Percentiles rank a stretch among this genome's conserved stretches.
These are phyloP conservation scores for Brachionus paranguensis DNA, from an alignment of 1,140 invertebrate genomes.

Conservation along the genomic window DNA sequence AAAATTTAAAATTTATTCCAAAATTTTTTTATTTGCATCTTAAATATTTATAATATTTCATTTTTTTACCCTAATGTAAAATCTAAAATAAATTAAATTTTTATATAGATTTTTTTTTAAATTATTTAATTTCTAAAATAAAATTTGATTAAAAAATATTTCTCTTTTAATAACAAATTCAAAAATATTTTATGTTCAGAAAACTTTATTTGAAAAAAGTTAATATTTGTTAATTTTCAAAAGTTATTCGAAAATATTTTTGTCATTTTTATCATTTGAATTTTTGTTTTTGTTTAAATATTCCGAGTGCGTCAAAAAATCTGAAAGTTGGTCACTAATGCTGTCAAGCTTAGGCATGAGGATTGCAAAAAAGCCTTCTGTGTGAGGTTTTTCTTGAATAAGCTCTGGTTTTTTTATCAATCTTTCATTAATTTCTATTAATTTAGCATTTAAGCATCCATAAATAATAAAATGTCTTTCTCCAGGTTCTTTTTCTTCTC, in stretches of 20 bases:
- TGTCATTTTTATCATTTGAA: background rate
- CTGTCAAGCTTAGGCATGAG: constrained; percentile 29
- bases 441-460: constrained; percentile 19
- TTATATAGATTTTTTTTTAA: too few relatives aligned
- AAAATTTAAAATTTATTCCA: too few relatives aligned
- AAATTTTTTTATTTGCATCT: too few relatives aligned
- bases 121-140: too few relatives aligned
- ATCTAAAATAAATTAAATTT: too few relatives aligned
- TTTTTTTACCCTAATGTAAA: too few relatives aligned
- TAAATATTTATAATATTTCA: too few relatives aligned
- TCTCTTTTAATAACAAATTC: too few relatives aligned
- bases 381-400: constrained; percentile 17
- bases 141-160: too few relatives aligned
- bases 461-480: constrained; percentile 25
- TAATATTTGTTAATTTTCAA: too few relatives aligned
- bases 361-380: constrained; percentile 28
- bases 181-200: too few relatives aligned
- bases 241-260: background rate
- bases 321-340: background rate
- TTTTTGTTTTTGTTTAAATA: background rate
- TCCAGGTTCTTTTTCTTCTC: background rate
- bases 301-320: background rate
- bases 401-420: constrained; percentile 14
- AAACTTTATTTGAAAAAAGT: too few relatives aligned
- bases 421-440: constrained; percentile 31